These are phyloP conservation scores for Pipistrellus pygmaeus DNA, from an alignment of 2,797 vertebrate genomes.

Conservation along the genomic window DNA sequence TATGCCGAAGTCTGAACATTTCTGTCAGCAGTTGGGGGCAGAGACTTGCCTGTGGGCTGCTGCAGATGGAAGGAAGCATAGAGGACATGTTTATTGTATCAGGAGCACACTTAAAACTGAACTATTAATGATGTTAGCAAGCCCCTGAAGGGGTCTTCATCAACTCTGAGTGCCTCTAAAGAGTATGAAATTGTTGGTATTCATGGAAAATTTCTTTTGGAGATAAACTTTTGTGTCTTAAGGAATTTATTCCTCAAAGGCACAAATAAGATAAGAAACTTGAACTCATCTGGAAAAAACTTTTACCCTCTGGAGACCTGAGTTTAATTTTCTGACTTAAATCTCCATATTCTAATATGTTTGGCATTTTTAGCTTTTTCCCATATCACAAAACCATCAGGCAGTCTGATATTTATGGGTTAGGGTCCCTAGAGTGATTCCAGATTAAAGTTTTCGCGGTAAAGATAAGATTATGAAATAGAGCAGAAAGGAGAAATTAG, in stretches of 20 bases:
- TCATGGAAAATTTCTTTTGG: constrained; percentile 46
- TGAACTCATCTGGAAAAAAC: not conserved
- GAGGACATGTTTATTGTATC: not conserved
- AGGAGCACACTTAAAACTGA: not conserved
- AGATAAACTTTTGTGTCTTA: constrained; percentile 61
- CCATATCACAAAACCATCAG: not conserved
- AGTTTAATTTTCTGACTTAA: constrained; percentile 60
- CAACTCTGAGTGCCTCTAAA: not conserved
- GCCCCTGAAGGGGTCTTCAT: not conserved
- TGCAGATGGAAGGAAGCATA: not conserved
- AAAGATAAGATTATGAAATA: constrained; percentile 40
- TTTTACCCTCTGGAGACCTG: constrained; percentile 4
- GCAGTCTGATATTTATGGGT: constrained; percentile 14
- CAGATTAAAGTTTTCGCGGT: constrained; percentile 6
- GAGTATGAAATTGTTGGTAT: not conserved
- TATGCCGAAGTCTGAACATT: not conserved
- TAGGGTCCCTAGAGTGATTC: constrained; percentile 40
- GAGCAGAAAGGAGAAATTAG: constrained; percentile 47
- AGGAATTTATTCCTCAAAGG: constrained; percentile 41
- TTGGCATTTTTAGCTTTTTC: constrained; percentile 30
- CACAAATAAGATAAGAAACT: constrained; percentile 25
- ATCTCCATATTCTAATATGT: constrained; percentile 29
- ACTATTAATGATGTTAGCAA: not conserved
- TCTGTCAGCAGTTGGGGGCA: not conserved
- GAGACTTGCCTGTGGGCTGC: not conserved